These are phyloP conservation scores for Trypoxylon attenuatum DNA, from an alignment of 2,888 invertebrate species.

Conservation along the genomic window DNA sequence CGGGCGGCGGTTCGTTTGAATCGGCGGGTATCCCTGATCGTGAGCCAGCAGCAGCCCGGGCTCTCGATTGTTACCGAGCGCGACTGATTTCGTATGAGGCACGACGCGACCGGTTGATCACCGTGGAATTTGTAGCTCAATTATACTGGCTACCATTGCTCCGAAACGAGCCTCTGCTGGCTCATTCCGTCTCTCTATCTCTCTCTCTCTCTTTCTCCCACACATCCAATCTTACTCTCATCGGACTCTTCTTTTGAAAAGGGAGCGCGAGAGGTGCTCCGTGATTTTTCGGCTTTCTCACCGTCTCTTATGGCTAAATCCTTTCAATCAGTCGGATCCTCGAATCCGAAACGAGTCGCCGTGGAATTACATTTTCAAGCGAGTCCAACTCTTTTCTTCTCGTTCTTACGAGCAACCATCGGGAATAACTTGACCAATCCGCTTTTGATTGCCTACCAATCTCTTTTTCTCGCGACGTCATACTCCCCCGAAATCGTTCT, in stretches of 20 bases:
- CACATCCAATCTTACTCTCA: too few species aligned
- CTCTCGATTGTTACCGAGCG: constrained; percentile 64
- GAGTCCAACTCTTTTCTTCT: too few species aligned
- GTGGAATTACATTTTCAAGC: too few species aligned
- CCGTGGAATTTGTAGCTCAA: constrained; percentile 74
- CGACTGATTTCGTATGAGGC: constrained; percentile 70
- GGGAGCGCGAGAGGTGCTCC: background rate
- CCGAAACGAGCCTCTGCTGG: background rate
- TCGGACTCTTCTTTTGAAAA: background rate
- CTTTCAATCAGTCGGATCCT: background rate
- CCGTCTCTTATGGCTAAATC: background rate
- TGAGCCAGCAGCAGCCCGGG: constrained; percentile 49
- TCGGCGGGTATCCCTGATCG: constrained; percentile 59
- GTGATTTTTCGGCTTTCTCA: background rate
- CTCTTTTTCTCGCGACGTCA: too few species aligned
- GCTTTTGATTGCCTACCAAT: too few species aligned
- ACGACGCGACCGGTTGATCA: constrained; percentile 71
- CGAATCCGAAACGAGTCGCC: background rate
- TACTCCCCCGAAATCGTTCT: background rate
- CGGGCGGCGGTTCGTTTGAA: constrained; percentile 72
- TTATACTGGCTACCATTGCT: constrained; percentile 65
- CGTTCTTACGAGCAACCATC: background rate
- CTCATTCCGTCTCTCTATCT: background rate
- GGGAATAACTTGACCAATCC: background rate
- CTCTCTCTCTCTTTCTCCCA: background rate